Evolutionary conservation across 30 jellyfish, hydroid and myxozoan species (phyloP).

Genomic region (Aurelia sp.): DNA sequence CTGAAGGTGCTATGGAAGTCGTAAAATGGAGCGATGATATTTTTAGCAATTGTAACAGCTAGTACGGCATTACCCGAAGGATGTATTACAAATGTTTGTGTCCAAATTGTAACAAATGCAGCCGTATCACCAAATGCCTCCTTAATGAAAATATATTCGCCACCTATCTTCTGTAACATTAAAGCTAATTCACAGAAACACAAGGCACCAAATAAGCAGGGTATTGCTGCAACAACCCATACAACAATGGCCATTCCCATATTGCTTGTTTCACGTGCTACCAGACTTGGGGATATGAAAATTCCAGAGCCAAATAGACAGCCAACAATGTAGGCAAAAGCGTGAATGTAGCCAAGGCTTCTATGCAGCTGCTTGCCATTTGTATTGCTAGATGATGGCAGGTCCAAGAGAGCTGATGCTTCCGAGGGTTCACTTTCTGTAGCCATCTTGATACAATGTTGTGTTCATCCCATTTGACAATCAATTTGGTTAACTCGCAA

Average conservation of each 20-base stretch:
- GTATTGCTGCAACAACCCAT: constrained; percentile 26
- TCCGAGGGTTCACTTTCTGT: no score
- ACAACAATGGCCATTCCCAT: constrained; percentile 38
- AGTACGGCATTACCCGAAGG: constrained; percentile 56
- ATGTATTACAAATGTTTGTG: constrained; percentile 8
- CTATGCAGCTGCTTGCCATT: neutral
- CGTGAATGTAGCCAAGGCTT: constrained; percentile 57
- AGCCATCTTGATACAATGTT: no score
- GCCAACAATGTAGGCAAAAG: constrained; percentile 59
- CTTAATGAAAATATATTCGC: no score
- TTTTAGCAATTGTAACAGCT: constrained; percentile 47
- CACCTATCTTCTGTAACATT: neutral
- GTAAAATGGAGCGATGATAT: constrained; percentile 30
- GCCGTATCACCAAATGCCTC: no score
- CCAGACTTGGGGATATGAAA: constrained; percentile 74
- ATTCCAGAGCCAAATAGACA: constrained; percentile 60
- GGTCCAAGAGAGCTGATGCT: no score
- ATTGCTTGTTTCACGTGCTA: constrained; percentile 16
- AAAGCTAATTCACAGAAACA: constrained; percentile 79
- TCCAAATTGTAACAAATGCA: constrained; percentile 22
- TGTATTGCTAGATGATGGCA: no score
- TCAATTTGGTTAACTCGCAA: no score
- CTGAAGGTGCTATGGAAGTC: neutral
- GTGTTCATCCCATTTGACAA: no score
- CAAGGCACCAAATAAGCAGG: constrained; percentile 49